Conservation (phyloP, 2,888 invertebrate species). For the Eupithecia vulgata region DNA sequence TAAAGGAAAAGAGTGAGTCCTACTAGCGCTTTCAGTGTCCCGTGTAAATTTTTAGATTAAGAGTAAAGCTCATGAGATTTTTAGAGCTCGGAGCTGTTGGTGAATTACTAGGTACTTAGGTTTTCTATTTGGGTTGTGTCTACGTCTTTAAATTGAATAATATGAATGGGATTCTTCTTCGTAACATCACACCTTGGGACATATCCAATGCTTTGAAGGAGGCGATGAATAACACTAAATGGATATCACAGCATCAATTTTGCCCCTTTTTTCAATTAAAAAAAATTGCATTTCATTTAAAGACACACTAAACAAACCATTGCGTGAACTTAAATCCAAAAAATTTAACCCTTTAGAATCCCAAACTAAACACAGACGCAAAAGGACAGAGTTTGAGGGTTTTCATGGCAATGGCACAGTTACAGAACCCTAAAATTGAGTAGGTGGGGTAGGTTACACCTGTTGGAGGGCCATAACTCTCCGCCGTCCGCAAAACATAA, state of each 20-base stretch:
- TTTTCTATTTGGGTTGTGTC: neutral
- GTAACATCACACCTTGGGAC: neutral
- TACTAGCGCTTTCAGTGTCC: neutral
- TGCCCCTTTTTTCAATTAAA: too few relatives aligned
- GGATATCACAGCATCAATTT: too few relatives aligned
- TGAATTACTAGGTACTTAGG: neutral
- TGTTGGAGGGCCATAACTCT: constrained; percentile 59
- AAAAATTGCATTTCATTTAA: neutral
- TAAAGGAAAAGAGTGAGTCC: constrained; percentile 23
- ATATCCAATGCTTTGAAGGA: too few relatives aligned
- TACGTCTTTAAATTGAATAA: neutral
- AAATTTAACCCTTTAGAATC: neutral
- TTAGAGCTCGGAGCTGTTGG: neutral
- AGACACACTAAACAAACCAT: too few relatives aligned
- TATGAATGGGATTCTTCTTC: neutral
- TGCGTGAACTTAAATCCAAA: too few relatives aligned
- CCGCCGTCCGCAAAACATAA: constrained; percentile 56
- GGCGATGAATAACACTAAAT: too few relatives aligned
- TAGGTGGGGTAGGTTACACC: constrained; percentile 50
- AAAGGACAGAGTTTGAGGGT: neutral
- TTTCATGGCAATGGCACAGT: neutral
- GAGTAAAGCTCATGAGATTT: neutral
- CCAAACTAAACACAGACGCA: neutral
- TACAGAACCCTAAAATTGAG: constrained; percentile 1
- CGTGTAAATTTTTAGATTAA: neutral